phyloP scores from a whole-genome alignment of 1,140 invertebrate species.

The Hyles vespertilio region DNA sequence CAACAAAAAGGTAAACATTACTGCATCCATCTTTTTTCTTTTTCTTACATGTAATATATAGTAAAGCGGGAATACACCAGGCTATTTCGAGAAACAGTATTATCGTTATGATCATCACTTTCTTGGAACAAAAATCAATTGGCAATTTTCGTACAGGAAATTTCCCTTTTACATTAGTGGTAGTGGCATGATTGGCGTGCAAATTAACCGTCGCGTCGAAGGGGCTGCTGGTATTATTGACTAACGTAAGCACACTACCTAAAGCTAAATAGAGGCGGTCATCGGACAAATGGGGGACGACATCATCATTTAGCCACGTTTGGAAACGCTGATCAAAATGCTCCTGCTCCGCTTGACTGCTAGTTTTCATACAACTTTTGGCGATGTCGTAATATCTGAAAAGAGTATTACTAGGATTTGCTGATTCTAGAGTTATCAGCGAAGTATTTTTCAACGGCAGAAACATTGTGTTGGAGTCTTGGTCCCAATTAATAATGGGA shows the following conservation, averaged over 20 bases:
- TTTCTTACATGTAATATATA: slow-evolving; percentile 33
- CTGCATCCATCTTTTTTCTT: slow-evolving; percentile 24
- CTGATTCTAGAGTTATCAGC: slow-evolving; percentile 34
- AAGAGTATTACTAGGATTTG: slow-evolving; percentile 32
- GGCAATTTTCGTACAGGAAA: slow-evolving; percentile 13
- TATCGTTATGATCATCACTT: slow-evolving; percentile 36
- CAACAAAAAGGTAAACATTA: slow-evolving; percentile 16
- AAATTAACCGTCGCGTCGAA: slow-evolving; percentile 19
- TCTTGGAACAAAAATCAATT: slow-evolving; percentile 36
- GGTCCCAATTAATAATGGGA: slow-evolving; percentile 48
- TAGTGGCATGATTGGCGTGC: slow-evolving; percentile 12
- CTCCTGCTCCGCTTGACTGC: slow-evolving; percentile 14
- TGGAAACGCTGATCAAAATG: slow-evolving; percentile 52
- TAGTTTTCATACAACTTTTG: slow-evolving; percentile 36
- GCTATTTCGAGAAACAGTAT: slow-evolving; percentile 53
- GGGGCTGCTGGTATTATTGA: slow-evolving; percentile 38
- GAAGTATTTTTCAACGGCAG: slow-evolving; percentile 50
- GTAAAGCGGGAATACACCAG: slow-evolving; percentile 53
- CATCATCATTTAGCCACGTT: slow-evolving; percentile 39
- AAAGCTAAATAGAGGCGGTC: slow-evolving; percentile 49
- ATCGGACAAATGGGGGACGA: slow-evolving; percentile 53
- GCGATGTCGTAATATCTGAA: slow-evolving; percentile 50
- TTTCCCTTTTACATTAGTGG: slow-evolving; percentile 14
- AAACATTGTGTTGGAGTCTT: slow-evolving; percentile 39
- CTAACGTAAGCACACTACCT: slow-evolving; percentile 39